Base-by-base conservation (phyloP, 2,797 vertebrate species). In the Fringilla coelebs region DNA sequence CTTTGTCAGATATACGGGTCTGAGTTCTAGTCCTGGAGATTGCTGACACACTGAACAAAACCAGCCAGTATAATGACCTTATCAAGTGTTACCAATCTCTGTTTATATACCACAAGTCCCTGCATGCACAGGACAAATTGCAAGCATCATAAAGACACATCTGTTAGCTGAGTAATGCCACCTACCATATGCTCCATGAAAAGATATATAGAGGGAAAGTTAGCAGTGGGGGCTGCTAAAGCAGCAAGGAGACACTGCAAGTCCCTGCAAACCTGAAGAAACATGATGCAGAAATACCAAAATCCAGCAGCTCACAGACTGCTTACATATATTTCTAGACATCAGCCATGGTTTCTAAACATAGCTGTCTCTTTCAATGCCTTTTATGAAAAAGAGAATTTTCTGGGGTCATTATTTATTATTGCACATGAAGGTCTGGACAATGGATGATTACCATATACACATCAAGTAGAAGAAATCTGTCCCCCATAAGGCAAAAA, bases 31-130 rank as follows among this genome's bases (percentile, higher is more conserved):
- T 85, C 77, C 63, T 77, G 43, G 71, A 85, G 91, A 65, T 63
- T 96, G 66, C 84, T 94, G 90, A 94, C 90, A 96, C 51, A 60
- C 43, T 45, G 73, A 97, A 96, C 88, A 94, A 90, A 95, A 97
- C 51, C 66, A 94, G 82, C 51, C 76, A 79, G 20, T 63, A 73
- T 94, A 95, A 95, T 86, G 93, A 96, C 81, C 94, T 95, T 96
- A 96, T 90, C 92, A 94, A 94, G 68, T 83, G 80, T 38, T 93
- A 60, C 60, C 88, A 81, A 75, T 48, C 80, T 96, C 82, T 68
- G 89, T 96, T 96, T 97, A 83, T 93, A 77, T 70, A 96, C 86
- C 80, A 54, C 87, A 80, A 45, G 57, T 62, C 80, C 52, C 70
- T 95, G 58, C 81, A 84, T n/a, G 55, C 87, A 63, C 4, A 65